Evolutionary conservation across 2,888 invertebrate species (phyloP).

Genomic region (Macrosiphum euphorbiae): DNA sequence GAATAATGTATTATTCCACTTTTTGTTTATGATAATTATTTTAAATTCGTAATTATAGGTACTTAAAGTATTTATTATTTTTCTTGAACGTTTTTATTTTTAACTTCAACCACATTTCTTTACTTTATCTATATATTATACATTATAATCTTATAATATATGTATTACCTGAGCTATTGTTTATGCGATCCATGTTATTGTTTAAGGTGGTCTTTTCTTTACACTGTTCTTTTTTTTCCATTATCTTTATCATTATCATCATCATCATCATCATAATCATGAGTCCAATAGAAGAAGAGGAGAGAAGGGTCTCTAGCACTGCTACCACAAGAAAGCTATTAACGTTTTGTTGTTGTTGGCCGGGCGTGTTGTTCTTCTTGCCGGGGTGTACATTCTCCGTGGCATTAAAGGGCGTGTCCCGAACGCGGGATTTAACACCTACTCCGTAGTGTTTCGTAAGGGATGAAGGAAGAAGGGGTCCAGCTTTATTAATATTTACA

Average conservation of each 20-base stretch:
- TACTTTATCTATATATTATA: background rate
- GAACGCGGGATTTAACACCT: conserved; percentile 60
- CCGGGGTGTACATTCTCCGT: conserved; percentile 49
- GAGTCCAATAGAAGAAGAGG: background rate
- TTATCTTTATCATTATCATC: background rate
- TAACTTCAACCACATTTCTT: background rate
- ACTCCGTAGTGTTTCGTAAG: conserved; percentile 7
- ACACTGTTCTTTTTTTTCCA: background rate
- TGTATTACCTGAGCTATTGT: conserved; percentile 9
- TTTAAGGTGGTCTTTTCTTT: conserved; percentile 49
- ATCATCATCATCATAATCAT: background rate
- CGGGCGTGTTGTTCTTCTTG: conserved; percentile 53
- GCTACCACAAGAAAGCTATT: conserved; percentile 60
- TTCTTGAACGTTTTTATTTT: background rate
- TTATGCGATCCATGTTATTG: conserved; percentile 37
- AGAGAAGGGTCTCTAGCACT: conserved; percentile 5
- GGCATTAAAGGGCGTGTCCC: conserved; percentile 56
- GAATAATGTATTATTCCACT: background rate
- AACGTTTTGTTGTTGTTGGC: conserved; percentile 61
- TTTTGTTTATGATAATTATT: background rate
- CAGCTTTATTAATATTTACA: conserved; percentile 65
- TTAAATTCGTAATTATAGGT: background rate
- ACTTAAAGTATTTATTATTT: background rate
- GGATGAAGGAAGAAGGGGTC: conserved; percentile 40
- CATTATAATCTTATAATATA: background rate